Base-by-base conservation (phyloP, 2,888 invertebrate species). In the Lasioglossum villosulum region DNA sequence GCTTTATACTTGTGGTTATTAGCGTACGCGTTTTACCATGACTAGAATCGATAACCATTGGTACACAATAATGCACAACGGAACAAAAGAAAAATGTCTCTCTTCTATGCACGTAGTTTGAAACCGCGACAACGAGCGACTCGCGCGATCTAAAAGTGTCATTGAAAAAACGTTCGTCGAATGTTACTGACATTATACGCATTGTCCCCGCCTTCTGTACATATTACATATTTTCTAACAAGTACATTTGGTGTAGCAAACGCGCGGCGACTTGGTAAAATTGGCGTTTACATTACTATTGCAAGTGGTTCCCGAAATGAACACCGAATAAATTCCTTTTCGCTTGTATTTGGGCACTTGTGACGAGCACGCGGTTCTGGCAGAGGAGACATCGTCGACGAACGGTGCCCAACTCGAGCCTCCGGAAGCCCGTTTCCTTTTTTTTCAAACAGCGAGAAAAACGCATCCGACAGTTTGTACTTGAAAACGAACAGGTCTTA, bases 41-140 rank as follows among this genome's bases (percentile, higher is more conserved):
- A 86, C 85, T 86, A 86, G 85, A 83, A 75, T 86, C 75, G 74
- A 80, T 84, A 70, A 68, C 19, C 74, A 74, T 68, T 12, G 23
- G 42, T 59, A 56, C 27, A 19, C 6, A 27, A 34, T 66, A 45
- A 42, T 42, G 45, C 68, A 56, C 66, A 45, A 76, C 68, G 34
- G 23, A 68, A 68, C 23, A 34, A 66, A 66, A 5, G 27, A 59
- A 63, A 6, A 30, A 30, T 30, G 27, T 63, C 30, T 63, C 30
- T 63, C 63, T 30, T 52, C 63, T 30, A 30, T 16, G 63, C 27
- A 6, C 5, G 30, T 63, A 30, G 30, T 14, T 59, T 6, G 63
- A 14, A 63, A 63, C 27, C 59, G 59, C 59, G 59, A 27, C 27
- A 30, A 63, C 27, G 59, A 48, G 19, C 59, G 59, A 27, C n/a